Evolutionary conservation across 2,113 vertebrate genomes (phyloP), one percentile per base, ranked within the genome.

Genomic region (Origma solitaria): DNA sequence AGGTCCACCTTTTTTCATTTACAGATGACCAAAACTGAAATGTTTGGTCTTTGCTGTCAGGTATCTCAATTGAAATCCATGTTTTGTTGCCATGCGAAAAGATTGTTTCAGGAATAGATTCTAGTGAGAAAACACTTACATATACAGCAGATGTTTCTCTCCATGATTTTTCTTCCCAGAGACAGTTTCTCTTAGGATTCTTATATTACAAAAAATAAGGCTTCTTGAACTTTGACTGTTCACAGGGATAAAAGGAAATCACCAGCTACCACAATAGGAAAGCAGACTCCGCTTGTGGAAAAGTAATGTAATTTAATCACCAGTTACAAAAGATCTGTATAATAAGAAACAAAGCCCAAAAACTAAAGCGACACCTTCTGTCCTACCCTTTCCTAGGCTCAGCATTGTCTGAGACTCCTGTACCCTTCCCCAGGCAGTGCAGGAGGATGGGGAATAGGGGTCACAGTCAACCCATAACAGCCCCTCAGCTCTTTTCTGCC

Each of bases 391-490:
- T 61, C 33, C 33, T 31, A 70, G 45, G 20, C 23, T 77, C 31
- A 56, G 4, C 54, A 77, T 80, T 69, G n/a, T 62, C 73, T 5
- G 61, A 40, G 20, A 17, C 37, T 40, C 38, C 44, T 83, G 23
- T 49, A 1, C 13, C 23, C 6, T 47, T 90, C 16, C 45, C 31
- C 2, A 8, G 0, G 68, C 8, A 3, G 17, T 13, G 1, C 30
- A 38, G 30, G 7, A 4, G 10, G 3, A 1, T 80, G 16, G 44
- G 22, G 3, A 51, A 30, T 13, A 13, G 17, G 19, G 4, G 1
- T 62, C 27, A 14, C 0, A 4, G 57, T 82, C 44, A 68, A 13
- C 28, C 40, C 13, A 0, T 38, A 35, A 56, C 7, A 54, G 10
- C 19, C 65, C 40, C 13, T 77, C 19, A 42, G 22, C 15, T 75